phyloP scores from a whole-genome alignment of 2,113 vertebrate genomes.

The Spheniscus mendiculus region DNA sequence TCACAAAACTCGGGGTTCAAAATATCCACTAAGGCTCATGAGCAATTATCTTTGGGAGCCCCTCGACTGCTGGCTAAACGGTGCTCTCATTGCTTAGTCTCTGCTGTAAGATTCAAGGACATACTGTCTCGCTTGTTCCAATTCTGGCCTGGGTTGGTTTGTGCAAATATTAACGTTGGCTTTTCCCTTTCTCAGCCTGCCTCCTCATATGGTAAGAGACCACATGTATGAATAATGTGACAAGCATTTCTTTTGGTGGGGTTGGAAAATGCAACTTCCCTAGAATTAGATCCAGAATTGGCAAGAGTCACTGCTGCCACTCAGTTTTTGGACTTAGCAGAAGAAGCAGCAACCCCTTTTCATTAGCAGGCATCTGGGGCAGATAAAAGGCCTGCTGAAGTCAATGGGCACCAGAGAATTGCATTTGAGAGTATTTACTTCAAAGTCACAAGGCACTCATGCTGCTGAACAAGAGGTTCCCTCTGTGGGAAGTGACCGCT shows the following conservation, averaged over 20 bases:
- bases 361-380: background rate
- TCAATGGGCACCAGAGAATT: background rate
- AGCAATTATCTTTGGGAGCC: background rate
- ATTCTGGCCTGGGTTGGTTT: slow-evolving; percentile 5
- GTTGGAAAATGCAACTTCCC: slow-evolving; percentile 53
- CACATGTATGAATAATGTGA: slow-evolving; percentile 54
- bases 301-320: background rate
- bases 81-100: background rate
- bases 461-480: background rate
- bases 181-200: slow-evolving; percentile 3
- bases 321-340: background rate
- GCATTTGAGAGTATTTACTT: background rate
- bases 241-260: slow-evolving; percentile 49
- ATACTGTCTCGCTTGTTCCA: slow-evolving; percentile 1
- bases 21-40: background rate
- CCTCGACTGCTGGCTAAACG: rapidly evolving
- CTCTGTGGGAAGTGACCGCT: background rate
- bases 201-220: slow-evolving; percentile 34
- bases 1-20: background rate
- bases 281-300: slow-evolving; percentile 31
- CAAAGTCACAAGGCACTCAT: rapidly evolving
- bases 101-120: background rate
- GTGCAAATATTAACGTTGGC: slow-evolving; percentile 58
- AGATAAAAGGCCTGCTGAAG: background rate
- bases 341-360: background rate